phyloP scores from a whole-genome alignment of 2,113 vertebrate species.

The Athene noctua region DNA sequence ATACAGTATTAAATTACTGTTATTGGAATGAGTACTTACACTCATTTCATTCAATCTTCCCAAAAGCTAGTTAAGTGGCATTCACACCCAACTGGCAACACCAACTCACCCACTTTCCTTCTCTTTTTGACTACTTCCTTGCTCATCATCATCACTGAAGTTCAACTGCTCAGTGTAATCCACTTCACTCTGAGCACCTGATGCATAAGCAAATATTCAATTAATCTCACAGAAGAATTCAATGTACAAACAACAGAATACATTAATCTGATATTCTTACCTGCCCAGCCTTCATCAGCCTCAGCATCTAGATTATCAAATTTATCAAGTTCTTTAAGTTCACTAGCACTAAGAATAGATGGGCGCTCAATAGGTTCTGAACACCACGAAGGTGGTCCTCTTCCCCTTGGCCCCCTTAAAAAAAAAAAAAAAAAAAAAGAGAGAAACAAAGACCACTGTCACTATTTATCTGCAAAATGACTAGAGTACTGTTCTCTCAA shows the following conservation, averaged over 20 bases:
- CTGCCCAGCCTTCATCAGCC: conserved; percentile 97
- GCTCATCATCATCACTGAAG: conserved; percentile 98
- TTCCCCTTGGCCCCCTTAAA: conserved; percentile 79
- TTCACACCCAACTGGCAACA: neutral
- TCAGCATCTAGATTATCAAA: conserved; percentile 97
- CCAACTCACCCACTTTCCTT: conserved; percentile 84
- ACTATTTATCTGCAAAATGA: neutral
- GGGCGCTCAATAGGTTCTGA: conserved; percentile 89
- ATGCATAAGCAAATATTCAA: neutral
- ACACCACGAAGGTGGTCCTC: conserved; percentile 84
- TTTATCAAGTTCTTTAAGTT: conserved; percentile 94
- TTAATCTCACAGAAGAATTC: neutral
- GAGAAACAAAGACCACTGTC: neutral
- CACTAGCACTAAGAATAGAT: conserved; percentile 92
- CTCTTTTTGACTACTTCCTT: conserved; percentile 87
- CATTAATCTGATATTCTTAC: conserved; percentile 67
- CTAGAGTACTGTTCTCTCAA: neutral
- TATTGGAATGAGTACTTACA: neutral
- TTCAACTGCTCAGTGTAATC: conserved; percentile 98
- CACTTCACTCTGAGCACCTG: conserved; percentile 98
- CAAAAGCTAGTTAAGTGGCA: neutral
- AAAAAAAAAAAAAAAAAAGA: neutral
- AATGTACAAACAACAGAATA: neutral
- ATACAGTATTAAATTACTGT: neutral
- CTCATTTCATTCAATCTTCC: neutral